Base-by-base conservation (phyloP, 1,140 invertebrate species). In the Atta colombica region DNA sequence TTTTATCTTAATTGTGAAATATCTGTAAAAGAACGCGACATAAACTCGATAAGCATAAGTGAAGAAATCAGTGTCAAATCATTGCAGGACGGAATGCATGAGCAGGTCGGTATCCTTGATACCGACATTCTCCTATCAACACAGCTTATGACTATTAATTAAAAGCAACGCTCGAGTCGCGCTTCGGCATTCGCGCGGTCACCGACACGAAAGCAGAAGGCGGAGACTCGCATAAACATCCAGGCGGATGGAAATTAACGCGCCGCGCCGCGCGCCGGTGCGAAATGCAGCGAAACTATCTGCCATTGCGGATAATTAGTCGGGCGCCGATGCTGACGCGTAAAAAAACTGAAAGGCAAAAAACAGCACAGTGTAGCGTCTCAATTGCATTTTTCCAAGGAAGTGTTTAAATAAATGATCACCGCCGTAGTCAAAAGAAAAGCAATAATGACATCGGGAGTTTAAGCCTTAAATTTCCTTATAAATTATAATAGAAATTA, bases 211-310 rank as follows among this genome's bases (percentile, higher is more conserved):
- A 81, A 58, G 75, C 88, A 88, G 81, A 78, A 88, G 87, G 65
- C 82, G 87, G 89, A 78, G 77, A 87, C 85, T 61, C 72, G 82
- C 87, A 88, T 90, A 91, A 90, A 88, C 87, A 87, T 90, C 60
- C n/a, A 63, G 55, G 63, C 66, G 60, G 81, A 88, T 71, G 82
- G 89, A 78, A 91, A 91, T 91, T 91, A 91, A 91, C 88, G 89
- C 81, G 65, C 89, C 86, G 75, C 78, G 88, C 75, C 78, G 85
- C 85, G 75, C 78, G 88, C 75, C 78, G 85, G 88, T 77, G 80
- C 77, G 89, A 90, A 91, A 90, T 90, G 89, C 89, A 51, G 82
- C 87, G 89, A 91, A 88, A 91, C 77, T 91, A 91, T 91, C 90
- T 88, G 39, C 87, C 87, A 91, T 87, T 91, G 82, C 87, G 66